Percentiles rank a stretch among this genome's conserved stretches.
These are phyloP conservation scores for Daboia siamensis DNA, from an alignment of 2,113 vertebrate genomes.

Conservation along the genomic window DNA sequence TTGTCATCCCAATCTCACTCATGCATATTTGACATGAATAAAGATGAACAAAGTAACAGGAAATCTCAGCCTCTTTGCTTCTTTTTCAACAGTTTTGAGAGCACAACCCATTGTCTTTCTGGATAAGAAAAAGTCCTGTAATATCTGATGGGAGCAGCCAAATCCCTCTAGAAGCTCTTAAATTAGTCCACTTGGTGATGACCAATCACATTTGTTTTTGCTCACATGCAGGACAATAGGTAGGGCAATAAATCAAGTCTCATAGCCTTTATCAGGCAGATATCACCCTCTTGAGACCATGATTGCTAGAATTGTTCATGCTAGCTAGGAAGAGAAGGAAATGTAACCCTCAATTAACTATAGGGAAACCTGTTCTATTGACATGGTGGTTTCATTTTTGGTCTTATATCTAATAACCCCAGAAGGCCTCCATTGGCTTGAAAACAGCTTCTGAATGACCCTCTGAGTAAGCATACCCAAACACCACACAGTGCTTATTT, in stretches of 20 bases:
- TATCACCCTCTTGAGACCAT: not conserved
- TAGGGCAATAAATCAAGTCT: not conserved
- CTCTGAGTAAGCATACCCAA: not conserved
- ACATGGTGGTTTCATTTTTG: not conserved
- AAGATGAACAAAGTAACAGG: slow-evolving; percentile 7
- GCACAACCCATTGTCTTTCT: not conserved
- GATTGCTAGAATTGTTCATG: not conserved
- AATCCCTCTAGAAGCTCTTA: not conserved
- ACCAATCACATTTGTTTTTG: not conserved
- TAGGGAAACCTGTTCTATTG: not conserved
- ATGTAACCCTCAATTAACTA: not conserved
- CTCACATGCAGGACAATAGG: not conserved
- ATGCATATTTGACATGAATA: slow-evolving; percentile 11
- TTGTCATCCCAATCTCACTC: slow-evolving; percentile 13
- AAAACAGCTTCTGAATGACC: not conserved
- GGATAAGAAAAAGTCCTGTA: not conserved
- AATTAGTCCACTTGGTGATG: not conserved
- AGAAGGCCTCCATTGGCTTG: not conserved
- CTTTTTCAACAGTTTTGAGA: not conserved
- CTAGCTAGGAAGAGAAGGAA: not conserved
- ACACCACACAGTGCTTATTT: not conserved
- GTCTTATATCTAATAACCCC: not conserved
- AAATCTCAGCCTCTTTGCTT: not conserved
- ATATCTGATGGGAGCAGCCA: not conserved
- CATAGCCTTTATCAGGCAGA: not conserved